Evolutionary conservation across 2,113 vertebrate genomes (phyloP), one percentile per base, ranked within the genome.

Genomic region (Platycercus adscitus): DNA sequence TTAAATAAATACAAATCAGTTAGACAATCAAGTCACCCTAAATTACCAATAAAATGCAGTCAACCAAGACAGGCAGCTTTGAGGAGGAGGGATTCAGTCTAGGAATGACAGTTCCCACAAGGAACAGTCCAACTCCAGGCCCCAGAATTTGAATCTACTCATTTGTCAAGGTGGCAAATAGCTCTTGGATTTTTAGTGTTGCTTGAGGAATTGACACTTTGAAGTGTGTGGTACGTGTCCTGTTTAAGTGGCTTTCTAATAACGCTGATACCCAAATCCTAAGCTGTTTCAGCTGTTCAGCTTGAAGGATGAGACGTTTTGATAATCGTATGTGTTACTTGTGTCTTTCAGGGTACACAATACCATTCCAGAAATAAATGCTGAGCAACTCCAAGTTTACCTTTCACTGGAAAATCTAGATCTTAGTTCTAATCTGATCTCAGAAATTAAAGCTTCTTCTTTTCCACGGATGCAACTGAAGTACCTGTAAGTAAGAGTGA

Each of bases 391-490:
- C 46, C 98, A 98, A 86, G 96, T 98, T 88, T 99, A 98, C 72
- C 86, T 96, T 89, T 98, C 98, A 16, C 81, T 99, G 73, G 98
- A 99, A 96, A 98, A 94, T 75, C 98, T 99, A 56, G 98, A 99
- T 91, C 97, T 99, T 70, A 98, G 98, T 93, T 98, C 98, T 88
- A 99, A 99, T 86, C 89, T 98, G 28, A 98, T 99, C 89, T 98
- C 98, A 12, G 98, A 98, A 98, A 97, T 99, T 83, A 98, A 98
- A 98, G 96, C 97, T 9, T 81, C 97, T 73, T 98, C 98, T 77
- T 98, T 99, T 94, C 98, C 98, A 68, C 96, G 95, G 88, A 98
- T 98, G 98, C 98, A 98, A 7, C 91, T 99, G 84, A 99, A 98
- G 89, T 98, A 98, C 81, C 90, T 99, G 98, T 98, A 91, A 98